Evolutionary conservation across 1,140 invertebrate species (phyloP).

Genomic region (Heliconius hermathena): DNA sequence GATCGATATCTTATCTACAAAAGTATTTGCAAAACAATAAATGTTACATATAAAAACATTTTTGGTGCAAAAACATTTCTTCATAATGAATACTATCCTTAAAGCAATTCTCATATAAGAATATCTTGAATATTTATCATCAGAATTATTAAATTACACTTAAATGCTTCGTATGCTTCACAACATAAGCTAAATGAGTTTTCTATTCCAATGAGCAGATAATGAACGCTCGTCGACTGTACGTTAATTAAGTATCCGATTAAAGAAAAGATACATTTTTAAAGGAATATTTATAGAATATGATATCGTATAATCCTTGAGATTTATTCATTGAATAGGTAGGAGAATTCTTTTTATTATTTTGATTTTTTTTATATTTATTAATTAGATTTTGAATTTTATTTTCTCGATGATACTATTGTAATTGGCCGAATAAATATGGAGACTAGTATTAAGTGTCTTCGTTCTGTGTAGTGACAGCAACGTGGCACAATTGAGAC

Average conservation of each 20-base stretch:
- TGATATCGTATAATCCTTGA: neutral
- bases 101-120: too few relatives aligned
- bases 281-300: neutral
- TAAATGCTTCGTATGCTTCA: slow-evolving; percentile 6
- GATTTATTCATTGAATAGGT: neutral
- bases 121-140: neutral
- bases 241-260: slow-evolving; percentile 14
- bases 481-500: too few relatives aligned
- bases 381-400: too few relatives aligned
- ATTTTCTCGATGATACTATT: neutral
- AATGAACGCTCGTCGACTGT: slow-evolving; percentile 10
- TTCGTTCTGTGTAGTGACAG: too few relatives aligned
- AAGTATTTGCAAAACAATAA: too few relatives aligned
- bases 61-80: too few relatives aligned
- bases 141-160: neutral
- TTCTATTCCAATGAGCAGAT: slow-evolving; percentile 12
- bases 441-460: too few relatives aligned
- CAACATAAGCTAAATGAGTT: neutral
- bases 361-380: too few relatives aligned
- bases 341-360: neutral
- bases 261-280: slow-evolving; percentile 1
- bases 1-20: too few relatives aligned
- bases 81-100: too few relatives aligned
- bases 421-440: neutral
- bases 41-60: too few relatives aligned